Evolutionary conservation across 2,797 vertebrate species (phyloP).

Genomic region (Sebastes taczanowskii): DNA sequence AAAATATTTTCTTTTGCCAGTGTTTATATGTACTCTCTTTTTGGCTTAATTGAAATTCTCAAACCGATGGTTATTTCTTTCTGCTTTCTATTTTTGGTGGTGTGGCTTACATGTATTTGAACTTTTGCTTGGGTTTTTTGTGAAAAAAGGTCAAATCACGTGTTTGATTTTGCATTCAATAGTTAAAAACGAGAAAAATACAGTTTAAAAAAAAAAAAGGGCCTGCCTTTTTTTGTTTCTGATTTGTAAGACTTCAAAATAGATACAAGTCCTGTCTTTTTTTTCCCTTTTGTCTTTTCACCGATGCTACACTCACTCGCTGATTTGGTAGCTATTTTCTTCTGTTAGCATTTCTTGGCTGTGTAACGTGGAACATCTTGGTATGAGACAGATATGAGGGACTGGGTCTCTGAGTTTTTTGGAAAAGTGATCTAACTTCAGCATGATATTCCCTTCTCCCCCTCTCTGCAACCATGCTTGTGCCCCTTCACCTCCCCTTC

Average conservation of each 20-base stretch:
- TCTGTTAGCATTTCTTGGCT: conserved; percentile 89
- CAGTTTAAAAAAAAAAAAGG: conserved; percentile 54
- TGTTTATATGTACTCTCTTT: conserved; percentile 83
- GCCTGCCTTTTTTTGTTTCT: conserved; percentile 81
- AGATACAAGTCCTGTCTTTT: conserved; percentile 79
- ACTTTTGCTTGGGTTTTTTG: conserved; percentile 85
- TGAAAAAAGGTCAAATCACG: conserved; percentile 77
- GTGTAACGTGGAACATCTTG: conserved; percentile 89
- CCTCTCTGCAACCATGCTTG: conserved; percentile 88
- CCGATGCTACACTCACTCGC: conserved; percentile 86
- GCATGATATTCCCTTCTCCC: conserved; percentile 88
- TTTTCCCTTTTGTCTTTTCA: conserved; percentile 79
- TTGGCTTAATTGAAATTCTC: conserved; percentile 88
- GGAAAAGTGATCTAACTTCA: conserved; percentile 88
- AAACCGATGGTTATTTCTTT: conserved; percentile 88
- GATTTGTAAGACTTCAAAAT: conserved; percentile 79
- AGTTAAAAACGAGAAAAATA: conserved; percentile 77
- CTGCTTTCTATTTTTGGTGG: conserved; percentile 84
- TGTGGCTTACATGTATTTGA: conserved; percentile 83
- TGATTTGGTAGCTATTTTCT: conserved; percentile 86
- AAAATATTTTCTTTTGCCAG: conserved; percentile 81
- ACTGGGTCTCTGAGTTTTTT: conserved; percentile 79
- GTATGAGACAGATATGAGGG: conserved; percentile 89
- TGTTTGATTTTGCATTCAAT: conserved; percentile 82
- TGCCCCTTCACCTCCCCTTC: conserved; percentile 87